Evolutionary conservation across 2,888 invertebrate genomes (phyloP).

Genomic region (Synergus japonicus): DNA sequence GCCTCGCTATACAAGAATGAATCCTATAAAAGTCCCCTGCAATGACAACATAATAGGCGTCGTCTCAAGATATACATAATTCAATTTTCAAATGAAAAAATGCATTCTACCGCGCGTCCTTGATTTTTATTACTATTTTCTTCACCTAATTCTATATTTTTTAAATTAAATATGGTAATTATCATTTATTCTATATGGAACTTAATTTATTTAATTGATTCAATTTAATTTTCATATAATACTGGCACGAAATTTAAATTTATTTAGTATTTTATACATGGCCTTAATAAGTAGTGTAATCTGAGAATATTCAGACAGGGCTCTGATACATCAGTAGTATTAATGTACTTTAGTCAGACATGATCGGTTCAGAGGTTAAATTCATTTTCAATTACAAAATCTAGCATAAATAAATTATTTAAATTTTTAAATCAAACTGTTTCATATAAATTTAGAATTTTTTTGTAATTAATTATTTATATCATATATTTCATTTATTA

Average conservation of each 20-base stretch:
- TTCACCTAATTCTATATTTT: not conserved
- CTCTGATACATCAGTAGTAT: not conserved
- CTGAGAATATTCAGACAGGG: not conserved
- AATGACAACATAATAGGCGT: constrained; percentile 26
- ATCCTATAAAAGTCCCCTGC: constrained; percentile 26
- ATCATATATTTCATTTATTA: not conserved
- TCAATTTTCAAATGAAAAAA: constrained; percentile 21
- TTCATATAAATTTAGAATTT: not conserved
- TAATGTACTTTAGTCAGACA: not conserved
- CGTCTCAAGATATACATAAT: not conserved
- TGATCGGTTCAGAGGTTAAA: not conserved
- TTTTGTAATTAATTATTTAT: not conserved
- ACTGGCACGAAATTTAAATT: not conserved
- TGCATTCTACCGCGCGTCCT: not conserved
- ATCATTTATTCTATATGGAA: not conserved
- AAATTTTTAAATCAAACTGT: not conserved
- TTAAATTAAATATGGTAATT: not conserved
- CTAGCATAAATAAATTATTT: too few species aligned
- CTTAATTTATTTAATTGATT: not conserved
- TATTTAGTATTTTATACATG: too few species aligned
- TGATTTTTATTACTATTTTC: not conserved
- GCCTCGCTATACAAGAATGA: constrained; percentile 17
- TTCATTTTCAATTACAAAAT: not conserved
- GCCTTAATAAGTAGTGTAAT: not conserved
- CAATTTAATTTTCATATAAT: not conserved